phyloP scores from a whole-genome alignment of 2,888 invertebrate species.

The Drosophila rubida region DNA sequence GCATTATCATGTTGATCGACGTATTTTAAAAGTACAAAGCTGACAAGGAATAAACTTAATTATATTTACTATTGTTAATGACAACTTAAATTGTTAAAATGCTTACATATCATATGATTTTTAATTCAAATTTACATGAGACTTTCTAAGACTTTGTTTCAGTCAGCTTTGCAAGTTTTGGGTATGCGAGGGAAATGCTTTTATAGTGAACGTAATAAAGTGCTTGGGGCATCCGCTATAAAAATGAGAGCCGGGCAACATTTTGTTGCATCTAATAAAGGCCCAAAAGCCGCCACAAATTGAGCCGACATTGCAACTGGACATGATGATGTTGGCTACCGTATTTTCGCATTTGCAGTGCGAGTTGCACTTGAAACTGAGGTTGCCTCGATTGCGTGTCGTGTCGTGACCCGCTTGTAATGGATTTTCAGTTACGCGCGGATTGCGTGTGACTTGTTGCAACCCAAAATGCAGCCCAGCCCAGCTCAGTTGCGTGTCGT shows the following conservation, averaged over 20 bases:
- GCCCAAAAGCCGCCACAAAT: conserved; percentile 27
- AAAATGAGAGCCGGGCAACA: not conserved
- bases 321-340: conserved; percentile 24
- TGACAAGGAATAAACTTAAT: no score
- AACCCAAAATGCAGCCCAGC: conserved; percentile 5
- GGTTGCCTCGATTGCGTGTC: conserved; percentile 33
- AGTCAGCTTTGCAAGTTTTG: no score
- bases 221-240: no score
- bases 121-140: no score
- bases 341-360: conserved; percentile 2
- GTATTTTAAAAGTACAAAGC: no score
- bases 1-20: no score
- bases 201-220: not conserved
- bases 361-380: not conserved
- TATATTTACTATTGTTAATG: no score
- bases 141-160: no score
- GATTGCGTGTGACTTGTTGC: conserved; percentile 61
- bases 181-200: no score
- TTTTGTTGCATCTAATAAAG: conserved; percentile 32
- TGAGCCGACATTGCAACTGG: conserved; percentile 10
- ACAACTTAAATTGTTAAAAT: no score
- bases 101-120: no score
- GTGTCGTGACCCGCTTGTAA: conserved; percentile 56
- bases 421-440: conserved; percentile 70
- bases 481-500: conserved; percentile 39